Percentiles rank a stretch among this genome's conserved stretches.
These are phyloP conservation scores for Psophia crepitans DNA, from an alignment of 2,113 vertebrate genomes.

Conservation along the genomic window DNA sequence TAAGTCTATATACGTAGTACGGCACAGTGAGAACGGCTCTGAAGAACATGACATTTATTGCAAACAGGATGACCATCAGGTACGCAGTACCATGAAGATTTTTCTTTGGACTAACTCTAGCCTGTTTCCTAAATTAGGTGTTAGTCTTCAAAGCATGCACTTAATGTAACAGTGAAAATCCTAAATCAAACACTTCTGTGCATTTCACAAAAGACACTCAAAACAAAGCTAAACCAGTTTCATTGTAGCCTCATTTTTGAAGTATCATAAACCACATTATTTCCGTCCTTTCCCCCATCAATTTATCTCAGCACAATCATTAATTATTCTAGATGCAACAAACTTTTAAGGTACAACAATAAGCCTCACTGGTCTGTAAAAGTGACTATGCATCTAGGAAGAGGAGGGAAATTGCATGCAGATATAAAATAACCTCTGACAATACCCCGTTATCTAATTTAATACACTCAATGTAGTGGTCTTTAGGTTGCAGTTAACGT, in stretches of 20 bases:
- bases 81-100: neutral
- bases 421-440: neutral
- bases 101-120: neutral
- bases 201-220: neutral
- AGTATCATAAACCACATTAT: neutral
- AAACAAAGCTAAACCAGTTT: neutral
- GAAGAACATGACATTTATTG: neutral
- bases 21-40: neutral
- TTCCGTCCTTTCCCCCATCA: neutral
- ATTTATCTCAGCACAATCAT: neutral
- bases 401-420: fast-evolving
- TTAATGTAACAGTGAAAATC: neutral
- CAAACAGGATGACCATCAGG: neutral
- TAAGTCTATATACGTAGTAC: neutral
- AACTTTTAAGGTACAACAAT: neutral
- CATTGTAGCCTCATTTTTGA: neutral
- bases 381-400: neutral
- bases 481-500: too few species aligned
- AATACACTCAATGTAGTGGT: neutral
- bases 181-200: neutral
- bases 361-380: neutral
- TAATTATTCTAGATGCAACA: neutral
- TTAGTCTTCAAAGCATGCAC: neutral
- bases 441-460: too few species aligned
- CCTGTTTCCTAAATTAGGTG: neutral